These are phyloP conservation scores for Idris sp. DNA, from an alignment of 1,140 invertebrate species.

Conservation along the genomic window DNA sequence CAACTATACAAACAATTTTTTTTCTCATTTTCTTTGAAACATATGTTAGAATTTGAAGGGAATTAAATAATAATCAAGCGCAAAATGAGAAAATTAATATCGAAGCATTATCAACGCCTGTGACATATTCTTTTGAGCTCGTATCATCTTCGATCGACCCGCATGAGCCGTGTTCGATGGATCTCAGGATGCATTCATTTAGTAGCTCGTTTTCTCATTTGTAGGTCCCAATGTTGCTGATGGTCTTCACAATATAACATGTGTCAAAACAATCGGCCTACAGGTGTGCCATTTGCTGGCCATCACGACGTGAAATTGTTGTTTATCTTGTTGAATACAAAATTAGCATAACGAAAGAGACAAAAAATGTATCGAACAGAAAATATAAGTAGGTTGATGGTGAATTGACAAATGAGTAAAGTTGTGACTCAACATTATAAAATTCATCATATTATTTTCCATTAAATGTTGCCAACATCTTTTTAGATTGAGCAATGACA, in stretches of 20 bases:
- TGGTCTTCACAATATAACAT: slow-evolving; percentile 70
- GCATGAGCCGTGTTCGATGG: slow-evolving; percentile 61
- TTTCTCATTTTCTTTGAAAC: too few species aligned
- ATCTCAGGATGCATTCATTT: slow-evolving; percentile 56
- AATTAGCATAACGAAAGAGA: slow-evolving; percentile 32
- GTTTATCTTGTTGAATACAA: slow-evolving; percentile 41
- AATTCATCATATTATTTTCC: too few species aligned
- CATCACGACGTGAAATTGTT: slow-evolving; percentile 52
- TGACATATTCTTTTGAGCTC: slow-evolving; percentile 12
- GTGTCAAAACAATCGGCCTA: slow-evolving; percentile 76
- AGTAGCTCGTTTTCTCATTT: slow-evolving; percentile 53
- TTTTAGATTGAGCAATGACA: too few species aligned
- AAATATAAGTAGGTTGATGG: slow-evolving; percentile 33
- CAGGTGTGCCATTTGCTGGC: slow-evolving; percentile 71
- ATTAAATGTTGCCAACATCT: too few species aligned
- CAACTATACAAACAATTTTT: too few species aligned
- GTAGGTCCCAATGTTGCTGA: slow-evolving; percentile 39
- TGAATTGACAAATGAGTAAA: slow-evolving; percentile 15
- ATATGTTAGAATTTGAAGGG: too few species aligned
- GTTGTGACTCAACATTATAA: slow-evolving; percentile 35
- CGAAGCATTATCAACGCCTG: slow-evolving; percentile 21
- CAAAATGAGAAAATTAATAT: slow-evolving; percentile 6
- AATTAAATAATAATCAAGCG: too few species aligned
- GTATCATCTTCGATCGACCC: slow-evolving; percentile 60
- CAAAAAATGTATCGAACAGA: slow-evolving; percentile 48